Percentiles rank a stretch among this genome's conserved stretches.
phyloP scores from a whole-genome alignment of 92 coral and sea anemone genomes.

The Metridium senile region DNA sequence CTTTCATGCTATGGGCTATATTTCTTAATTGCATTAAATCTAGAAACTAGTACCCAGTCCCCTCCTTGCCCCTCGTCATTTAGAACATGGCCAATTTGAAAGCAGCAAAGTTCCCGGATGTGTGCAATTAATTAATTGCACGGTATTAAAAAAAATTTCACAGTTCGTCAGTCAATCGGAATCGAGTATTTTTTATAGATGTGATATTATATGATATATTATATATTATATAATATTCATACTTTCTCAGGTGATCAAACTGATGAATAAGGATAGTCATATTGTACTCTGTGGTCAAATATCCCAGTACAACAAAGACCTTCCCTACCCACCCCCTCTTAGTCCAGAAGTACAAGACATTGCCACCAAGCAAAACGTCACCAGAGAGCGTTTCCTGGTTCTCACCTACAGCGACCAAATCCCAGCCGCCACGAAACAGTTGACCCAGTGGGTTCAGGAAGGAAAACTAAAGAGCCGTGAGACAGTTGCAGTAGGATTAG shows the following conservation, averaged over 20 bases:
- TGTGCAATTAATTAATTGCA: too few species aligned
- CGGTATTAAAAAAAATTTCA: too few species aligned
- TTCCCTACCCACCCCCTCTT: constrained; percentile 76
- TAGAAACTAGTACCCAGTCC: too few species aligned
- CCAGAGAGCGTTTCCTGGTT: constrained; percentile 74
- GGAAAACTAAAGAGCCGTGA: constrained; percentile 82
- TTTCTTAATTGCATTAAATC: too few species aligned
- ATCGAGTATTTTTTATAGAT: too few species aligned
- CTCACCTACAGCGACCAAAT: constrained; percentile 50
- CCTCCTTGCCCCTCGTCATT: too few species aligned
- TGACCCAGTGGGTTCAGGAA: constrained; percentile 75
- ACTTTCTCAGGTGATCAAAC: constrained; percentile 78
- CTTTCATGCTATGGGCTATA: too few species aligned
- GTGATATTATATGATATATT: too few species aligned
- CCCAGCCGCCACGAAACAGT: constrained; percentile 61
- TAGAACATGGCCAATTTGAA: too few species aligned
- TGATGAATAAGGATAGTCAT: constrained; percentile 79
- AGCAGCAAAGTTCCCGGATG: too few species aligned
- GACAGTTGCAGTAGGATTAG: constrained; percentile 81
- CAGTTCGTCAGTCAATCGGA: too few species aligned
- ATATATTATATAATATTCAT: too few species aligned
- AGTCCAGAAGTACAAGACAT: constrained; percentile 62
- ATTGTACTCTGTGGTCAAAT: constrained; percentile 87
- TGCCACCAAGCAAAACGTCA: constrained; percentile 54
- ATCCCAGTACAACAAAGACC: constrained; percentile 80